phyloP scores from a whole-genome alignment of 1,140 invertebrate species.

The Fopius arisanus region DNA sequence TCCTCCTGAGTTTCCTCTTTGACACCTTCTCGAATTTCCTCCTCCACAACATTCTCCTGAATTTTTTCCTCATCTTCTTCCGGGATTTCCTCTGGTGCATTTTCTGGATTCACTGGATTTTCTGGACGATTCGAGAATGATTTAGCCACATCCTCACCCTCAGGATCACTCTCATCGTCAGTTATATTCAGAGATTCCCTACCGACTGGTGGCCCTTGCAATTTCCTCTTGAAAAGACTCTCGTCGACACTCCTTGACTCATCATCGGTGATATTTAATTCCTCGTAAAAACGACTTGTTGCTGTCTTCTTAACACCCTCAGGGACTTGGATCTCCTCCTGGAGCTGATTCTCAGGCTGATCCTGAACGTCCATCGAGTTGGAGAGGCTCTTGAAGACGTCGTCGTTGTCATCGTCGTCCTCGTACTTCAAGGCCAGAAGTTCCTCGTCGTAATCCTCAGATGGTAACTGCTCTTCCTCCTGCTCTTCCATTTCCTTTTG shows the following conservation, averaged over 20 bases:
- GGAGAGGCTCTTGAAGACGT: constrained; percentile 47
- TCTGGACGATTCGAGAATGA: too few relatives aligned
- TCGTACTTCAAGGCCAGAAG: constrained; percentile 27
- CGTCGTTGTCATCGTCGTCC: constrained; percentile 33
- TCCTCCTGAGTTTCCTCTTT: not conserved
- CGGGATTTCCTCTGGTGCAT: too few relatives aligned
- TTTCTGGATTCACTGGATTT: too few relatives aligned
- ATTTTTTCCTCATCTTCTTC: too few relatives aligned
- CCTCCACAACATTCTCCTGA: not conserved
- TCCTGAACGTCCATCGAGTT: constrained; percentile 33
- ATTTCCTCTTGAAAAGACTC: not conserved
- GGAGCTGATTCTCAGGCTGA: constrained; percentile 12
- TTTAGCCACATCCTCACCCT: too few relatives aligned
- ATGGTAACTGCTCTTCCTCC: not conserved
- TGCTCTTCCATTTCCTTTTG: not conserved
- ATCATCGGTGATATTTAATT: constrained; percentile 56
- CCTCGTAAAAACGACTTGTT: constrained; percentile 26
- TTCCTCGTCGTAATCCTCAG: constrained; percentile 31
- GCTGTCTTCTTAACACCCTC: constrained; percentile 27
- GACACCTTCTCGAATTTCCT: not conserved
- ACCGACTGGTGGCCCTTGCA: not conserved
- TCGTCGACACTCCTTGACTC: constrained; percentile 41
- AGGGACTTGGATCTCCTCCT: not conserved
- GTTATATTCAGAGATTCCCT: constrained; percentile 43
- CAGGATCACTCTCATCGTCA: constrained; percentile 49